phyloP scores from a whole-genome alignment of 2,797 vertebrate species.

The Vipera latastei region DNA sequence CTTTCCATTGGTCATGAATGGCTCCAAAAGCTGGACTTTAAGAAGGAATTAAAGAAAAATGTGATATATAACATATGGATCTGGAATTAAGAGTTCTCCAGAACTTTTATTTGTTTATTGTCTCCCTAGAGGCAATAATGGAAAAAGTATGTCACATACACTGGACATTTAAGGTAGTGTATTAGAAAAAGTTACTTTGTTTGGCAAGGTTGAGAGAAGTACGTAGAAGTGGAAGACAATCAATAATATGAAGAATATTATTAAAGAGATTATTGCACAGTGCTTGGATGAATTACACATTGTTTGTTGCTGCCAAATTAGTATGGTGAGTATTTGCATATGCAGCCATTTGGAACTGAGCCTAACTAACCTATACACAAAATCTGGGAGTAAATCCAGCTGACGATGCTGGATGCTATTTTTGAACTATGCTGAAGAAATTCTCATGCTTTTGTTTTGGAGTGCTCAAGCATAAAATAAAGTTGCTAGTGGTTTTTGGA shows the following conservation, averaged over 20 bases:
- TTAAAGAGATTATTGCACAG: neutral
- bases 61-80: neutral
- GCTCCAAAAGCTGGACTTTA: neutral
- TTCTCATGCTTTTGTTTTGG: neutral
- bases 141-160: neutral
- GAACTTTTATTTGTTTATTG: neutral
- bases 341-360: neutral
- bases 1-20: neutral
- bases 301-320: neutral
- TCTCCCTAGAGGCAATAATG: neutral
- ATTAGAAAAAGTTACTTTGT: neutral
- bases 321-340: neutral
- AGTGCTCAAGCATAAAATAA: neutral
- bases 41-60: neutral
- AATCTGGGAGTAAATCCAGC: neutral
- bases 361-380: neutral
- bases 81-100: neutral
- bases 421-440: no score
- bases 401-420: neutral
- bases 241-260: neutral
- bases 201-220: neutral
- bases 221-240: neutral
- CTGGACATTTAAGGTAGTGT: neutral
- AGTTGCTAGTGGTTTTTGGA: neutral
- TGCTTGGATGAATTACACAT: neutral